A percentile compares a stretch with the other conserved stretches of the same genome.
Evolutionary conservation across 2,797 vertebrate genomes (phyloP).

Genomic region (Acanthurus tractus): DNA sequence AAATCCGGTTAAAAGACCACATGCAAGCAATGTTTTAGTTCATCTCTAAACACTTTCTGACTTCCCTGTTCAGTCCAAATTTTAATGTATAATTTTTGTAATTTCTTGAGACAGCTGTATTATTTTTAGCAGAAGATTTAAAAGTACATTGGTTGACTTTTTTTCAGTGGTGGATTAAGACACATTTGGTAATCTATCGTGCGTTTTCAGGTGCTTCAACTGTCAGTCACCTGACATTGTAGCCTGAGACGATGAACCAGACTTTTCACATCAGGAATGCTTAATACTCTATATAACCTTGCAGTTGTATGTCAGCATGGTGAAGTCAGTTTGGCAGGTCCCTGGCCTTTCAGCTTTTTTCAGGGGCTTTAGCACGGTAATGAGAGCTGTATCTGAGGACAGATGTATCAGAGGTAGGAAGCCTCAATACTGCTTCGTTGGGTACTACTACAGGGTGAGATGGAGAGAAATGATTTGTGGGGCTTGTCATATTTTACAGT

Average conservation of each 20-base stretch:
- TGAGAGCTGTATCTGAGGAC: neutral
- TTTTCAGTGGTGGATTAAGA: neutral
- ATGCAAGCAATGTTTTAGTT: neutral
- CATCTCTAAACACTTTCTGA: neutral
- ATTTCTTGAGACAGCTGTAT: neutral
- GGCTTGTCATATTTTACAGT: conserved; percentile 67
- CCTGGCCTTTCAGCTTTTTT: conserved; percentile 6
- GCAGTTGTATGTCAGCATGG: neutral
- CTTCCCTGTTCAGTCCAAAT: neutral
- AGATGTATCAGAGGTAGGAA: neutral
- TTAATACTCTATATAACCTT: neutral
- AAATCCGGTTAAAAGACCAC: too few species aligned
- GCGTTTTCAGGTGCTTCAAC: too few species aligned
- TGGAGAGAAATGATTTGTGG: conserved; percentile 34
- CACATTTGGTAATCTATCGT: neutral
- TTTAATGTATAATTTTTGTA: neutral
- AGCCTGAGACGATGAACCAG: neutral
- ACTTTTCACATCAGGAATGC: neutral
- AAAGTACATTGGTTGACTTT: neutral
- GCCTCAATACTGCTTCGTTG: neutral
- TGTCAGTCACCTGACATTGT: neutral
- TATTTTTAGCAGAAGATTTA: neutral
- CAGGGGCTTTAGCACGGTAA: neutral
- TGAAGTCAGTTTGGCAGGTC: neutral
- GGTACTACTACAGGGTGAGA: conserved; percentile 7